Evolutionary conservation across 1,140 invertebrate species (phyloP).

Genomic region (Euwallacea fornicatus): DNA sequence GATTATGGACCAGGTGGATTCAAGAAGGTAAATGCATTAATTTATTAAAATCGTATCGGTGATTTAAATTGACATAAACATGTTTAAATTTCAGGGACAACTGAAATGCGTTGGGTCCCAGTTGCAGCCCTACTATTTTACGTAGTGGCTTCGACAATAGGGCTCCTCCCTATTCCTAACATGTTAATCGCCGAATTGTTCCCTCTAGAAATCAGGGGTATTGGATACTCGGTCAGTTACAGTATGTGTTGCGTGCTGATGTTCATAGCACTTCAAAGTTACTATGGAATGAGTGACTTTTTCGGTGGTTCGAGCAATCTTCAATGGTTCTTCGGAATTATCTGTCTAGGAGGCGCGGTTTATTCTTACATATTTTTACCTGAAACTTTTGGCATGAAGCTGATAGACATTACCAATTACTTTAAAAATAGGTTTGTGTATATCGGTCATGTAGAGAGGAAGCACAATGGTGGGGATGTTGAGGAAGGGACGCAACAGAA

Average conservation of each 20-base stretch:
- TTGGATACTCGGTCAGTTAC: slow-evolving; percentile 60
- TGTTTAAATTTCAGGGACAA: slow-evolving; percentile 27
- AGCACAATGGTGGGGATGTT: not conserved
- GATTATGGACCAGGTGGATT: slow-evolving; percentile 57
- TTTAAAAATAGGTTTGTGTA: slow-evolving; percentile 56
- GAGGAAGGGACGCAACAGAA: slow-evolving; percentile 3
- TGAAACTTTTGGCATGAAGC: slow-evolving; percentile 69
- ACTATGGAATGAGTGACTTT: slow-evolving; percentile 50
- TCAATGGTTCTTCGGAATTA: slow-evolving; percentile 66
- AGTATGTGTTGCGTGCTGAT: slow-evolving; percentile 58
- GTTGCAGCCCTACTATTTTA: slow-evolving; percentile 45
- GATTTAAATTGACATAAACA: not conserved
- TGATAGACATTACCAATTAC: slow-evolving; percentile 68
- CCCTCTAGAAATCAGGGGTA: slow-evolving; percentile 61
- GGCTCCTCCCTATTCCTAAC: slow-evolving; percentile 62
- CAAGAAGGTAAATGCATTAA: slow-evolving; percentile 44
- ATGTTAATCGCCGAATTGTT: slow-evolving; percentile 66
- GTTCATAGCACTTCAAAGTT: slow-evolving; percentile 59
- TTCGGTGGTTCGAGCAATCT: slow-evolving; percentile 42
- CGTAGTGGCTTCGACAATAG: slow-evolving; percentile 61
- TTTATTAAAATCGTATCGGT: not conserved
- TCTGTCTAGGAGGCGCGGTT: slow-evolving; percentile 60
- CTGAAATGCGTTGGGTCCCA: slow-evolving; percentile 40
- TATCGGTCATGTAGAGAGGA: slow-evolving; percentile 31
- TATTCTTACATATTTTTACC: slow-evolving; percentile 68